Conservation (phyloP, 2,888 invertebrate species). For the Volucella zonaria region DNA sequence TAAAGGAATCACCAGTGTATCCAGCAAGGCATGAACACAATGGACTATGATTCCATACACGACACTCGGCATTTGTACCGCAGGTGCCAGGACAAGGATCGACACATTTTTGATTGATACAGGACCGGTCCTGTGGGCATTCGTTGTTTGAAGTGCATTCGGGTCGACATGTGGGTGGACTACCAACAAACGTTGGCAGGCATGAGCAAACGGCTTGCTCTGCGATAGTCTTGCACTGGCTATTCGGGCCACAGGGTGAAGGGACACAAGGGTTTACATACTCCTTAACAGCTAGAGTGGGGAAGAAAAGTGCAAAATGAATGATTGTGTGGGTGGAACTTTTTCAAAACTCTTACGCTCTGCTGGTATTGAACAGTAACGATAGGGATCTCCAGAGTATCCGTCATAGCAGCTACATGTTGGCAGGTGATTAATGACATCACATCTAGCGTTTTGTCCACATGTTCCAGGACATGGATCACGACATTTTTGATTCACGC, state of each 20-base stretch:
- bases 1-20: constrained; percentile 89
- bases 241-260: constrained; percentile 90
- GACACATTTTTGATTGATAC: constrained; percentile 85
- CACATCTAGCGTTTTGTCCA: constrained; percentile 89
- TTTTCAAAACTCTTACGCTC: constrained; percentile 79
- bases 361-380: constrained; percentile 85
- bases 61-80: constrained; percentile 85
- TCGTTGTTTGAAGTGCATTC: constrained; percentile 86
- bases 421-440: constrained; percentile 90
- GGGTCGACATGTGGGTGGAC: constrained; percentile 87
- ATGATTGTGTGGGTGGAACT: background rate
- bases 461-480: constrained; percentile 92
- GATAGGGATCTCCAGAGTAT: constrained; percentile 88
- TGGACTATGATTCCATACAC: constrained; percentile 85
- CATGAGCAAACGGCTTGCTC: constrained; percentile 86
- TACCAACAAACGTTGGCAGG: constrained; percentile 85
- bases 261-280: constrained; percentile 87
- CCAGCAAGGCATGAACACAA: constrained; percentile 86
- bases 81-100: constrained; percentile 87
- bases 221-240: constrained; percentile 87
- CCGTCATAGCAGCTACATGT: constrained; percentile 88
- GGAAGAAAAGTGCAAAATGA: constrained; percentile 42
- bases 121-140: constrained; percentile 85
- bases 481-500: constrained; percentile 87
- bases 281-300: constrained; percentile 74